Base-by-base conservation (phyloP, 2,888 invertebrate genomes). In the Meiosimyza decipiens region DNA sequence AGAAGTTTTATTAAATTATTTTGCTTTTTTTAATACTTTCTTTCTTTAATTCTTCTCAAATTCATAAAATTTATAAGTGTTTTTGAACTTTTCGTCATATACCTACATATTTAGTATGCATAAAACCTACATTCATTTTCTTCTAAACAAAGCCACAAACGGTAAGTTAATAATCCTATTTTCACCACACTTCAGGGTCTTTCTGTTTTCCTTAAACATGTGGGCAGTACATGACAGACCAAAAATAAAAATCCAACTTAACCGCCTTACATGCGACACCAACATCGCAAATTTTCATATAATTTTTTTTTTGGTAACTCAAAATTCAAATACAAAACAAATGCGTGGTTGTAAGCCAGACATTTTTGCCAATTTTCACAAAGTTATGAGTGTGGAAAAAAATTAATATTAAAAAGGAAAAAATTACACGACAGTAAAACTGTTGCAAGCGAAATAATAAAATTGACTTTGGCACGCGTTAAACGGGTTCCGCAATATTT, bases 381-480 rank as follows among this genome's bases (percentile, higher is more conserved):
- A 40, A 51, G 16, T 18, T 12, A 57, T 16, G n/a, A 54, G 18
- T 16, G 54, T 1, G 7, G 54, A 54, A 54, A 7, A 6, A 18
- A 57, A 57, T 18, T 57, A 18, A 13, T 57, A 18, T 57, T 54
- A 66, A 54, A 33, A 66, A 52, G 6, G 22, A 22, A 52, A 66
- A 54, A 52, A 22, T 54, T 22, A 28, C 15, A 16, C 28, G 33
- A 52, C 52, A 51, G 33, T 18, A 57, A 47, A 67, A 54, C 57
- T 40, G 40, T 40, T 40, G 40, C 2, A 55, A 47, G 16, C 16
- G 22, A 57, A 49, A 67, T 22, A 55, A 47, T 9, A 9, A 67
- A 59, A 59, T 13, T 59, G 13, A 59, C 16, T 59, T 28, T 28
- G 6, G 18, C 22, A 22, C 59, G 15, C 13, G 16, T 59, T 28